Percentiles rank a stretch among this genome's conserved stretches.
phyloP scores from a whole-genome alignment of 2,888 invertebrate genomes.

The Cantharis lateralis region DNA sequence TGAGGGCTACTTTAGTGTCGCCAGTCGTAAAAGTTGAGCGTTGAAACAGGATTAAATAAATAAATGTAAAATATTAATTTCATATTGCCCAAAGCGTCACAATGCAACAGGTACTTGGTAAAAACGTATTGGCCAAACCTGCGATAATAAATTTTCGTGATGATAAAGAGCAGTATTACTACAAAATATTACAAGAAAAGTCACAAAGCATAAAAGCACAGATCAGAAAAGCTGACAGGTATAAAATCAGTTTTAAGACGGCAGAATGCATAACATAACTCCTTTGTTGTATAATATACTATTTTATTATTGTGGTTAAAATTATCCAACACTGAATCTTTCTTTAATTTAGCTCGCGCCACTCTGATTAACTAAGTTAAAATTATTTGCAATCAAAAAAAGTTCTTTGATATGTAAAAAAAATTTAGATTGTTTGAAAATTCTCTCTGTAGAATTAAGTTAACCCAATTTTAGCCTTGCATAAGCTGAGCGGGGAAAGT shows the following conservation, averaged over 20 bases:
- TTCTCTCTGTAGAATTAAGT: background rate
- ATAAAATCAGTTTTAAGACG: background rate
- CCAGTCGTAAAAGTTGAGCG: too few relatives aligned
- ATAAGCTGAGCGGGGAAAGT: background rate
- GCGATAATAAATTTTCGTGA: background rate
- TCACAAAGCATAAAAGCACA: background rate
- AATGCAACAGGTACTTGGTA: background rate
- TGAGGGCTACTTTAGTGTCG: too few relatives aligned
- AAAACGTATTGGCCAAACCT: background rate
- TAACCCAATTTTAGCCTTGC: background rate
- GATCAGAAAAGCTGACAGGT: background rate
- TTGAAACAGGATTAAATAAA: too few relatives aligned
- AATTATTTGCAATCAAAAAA: background rate
- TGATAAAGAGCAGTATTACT: background rate
- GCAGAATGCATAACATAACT: too few relatives aligned
- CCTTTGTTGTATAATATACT: too few relatives aligned
- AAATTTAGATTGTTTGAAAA: background rate
- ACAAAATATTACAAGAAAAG: background rate
- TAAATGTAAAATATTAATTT: background rate
- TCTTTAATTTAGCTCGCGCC: background rate
- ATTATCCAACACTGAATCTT: background rate
- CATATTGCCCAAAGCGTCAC: background rate
- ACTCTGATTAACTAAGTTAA: background rate
- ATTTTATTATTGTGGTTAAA: background rate
- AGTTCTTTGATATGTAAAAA: background rate